phyloP scores from a whole-genome alignment of 2,797 vertebrate species.

The Cyprinodon diabolis region DNA sequence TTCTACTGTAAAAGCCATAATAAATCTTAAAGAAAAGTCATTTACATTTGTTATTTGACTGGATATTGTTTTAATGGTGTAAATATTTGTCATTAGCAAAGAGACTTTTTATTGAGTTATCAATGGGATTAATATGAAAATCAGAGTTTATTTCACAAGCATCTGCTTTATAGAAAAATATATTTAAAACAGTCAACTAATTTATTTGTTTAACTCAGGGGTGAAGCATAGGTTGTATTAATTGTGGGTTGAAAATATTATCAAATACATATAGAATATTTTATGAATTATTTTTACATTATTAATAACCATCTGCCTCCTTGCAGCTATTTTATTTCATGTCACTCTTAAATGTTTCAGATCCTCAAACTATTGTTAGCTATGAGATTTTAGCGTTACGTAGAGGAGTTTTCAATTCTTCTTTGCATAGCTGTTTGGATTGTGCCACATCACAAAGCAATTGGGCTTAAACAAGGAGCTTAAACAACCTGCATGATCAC shows the following conservation, averaged over 20 bases:
- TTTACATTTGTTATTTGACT: not conserved
- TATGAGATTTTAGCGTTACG: not conserved
- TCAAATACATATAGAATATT: too few relatives aligned
- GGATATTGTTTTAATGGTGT: not conserved
- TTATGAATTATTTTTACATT: too few relatives aligned
- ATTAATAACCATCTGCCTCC: not conserved
- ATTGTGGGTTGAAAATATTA: not conserved
- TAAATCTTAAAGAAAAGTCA: not conserved
- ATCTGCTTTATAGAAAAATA: not conserved
- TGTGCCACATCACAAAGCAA: not conserved
- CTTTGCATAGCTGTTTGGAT: not conserved
- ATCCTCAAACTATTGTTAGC: not conserved
- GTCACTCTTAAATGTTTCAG: not conserved
- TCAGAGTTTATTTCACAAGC: not conserved
- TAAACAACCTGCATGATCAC: not conserved
- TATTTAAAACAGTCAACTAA: not conserved
- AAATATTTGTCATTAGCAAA: not conserved
- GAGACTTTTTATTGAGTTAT: not conserved
- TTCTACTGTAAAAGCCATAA: not conserved
- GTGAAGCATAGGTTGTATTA: not conserved
- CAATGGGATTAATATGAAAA: not conserved
- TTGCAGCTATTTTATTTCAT: not conserved
- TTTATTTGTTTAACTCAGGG: not conserved
- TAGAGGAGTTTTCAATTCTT: not conserved
- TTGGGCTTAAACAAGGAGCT: not conserved